These are phyloP conservation scores for Pogonophryne albipinna DNA, from an alignment of 2,797 vertebrate genomes.

Conservation along the genomic window DNA sequence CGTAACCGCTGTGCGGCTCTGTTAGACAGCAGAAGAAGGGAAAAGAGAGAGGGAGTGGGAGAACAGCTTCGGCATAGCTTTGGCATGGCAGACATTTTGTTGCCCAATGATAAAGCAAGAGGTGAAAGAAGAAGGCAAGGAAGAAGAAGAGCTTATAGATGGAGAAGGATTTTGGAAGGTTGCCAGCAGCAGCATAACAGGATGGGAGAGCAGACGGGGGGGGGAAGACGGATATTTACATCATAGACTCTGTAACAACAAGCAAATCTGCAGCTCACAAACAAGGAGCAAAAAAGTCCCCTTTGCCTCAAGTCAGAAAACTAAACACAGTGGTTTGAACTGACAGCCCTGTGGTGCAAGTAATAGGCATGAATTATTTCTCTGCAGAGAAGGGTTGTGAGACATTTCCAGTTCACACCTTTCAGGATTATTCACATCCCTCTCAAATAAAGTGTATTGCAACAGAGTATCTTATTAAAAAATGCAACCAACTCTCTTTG, in stretches of 20 bases:
- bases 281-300: conserved; percentile 4
- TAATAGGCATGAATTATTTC: neutral
- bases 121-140: conserved; percentile 38
- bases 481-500: neutral
- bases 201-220: conserved; percentile 61
- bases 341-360: conserved; percentile 9
- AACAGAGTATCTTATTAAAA: neutral
- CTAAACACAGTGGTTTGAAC: neutral
- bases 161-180: conserved; percentile 41
- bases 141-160: conserved; percentile 38
- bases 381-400: conserved; percentile 6
- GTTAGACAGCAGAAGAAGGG: conserved; percentile 51
- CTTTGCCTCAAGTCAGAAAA: conserved; percentile 12
- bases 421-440: neutral
- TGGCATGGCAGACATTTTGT: conserved; percentile 78
- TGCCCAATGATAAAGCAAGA: conserved; percentile 56
- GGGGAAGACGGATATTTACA: conserved; percentile 45
- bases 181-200: conserved; percentile 68
- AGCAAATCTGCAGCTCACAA: conserved; percentile 26
- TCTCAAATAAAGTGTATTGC: neutral
- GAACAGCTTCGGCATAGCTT: conserved; percentile 43
- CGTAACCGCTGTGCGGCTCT: conserved; percentile 70
- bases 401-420: neutral
- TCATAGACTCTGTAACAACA: conserved; percentile 41
- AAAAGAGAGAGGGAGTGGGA: conserved; percentile 12